Evolutionary conservation across 2,797 vertebrate species (phyloP).

Genomic region (Helarctos malayanus): DNA sequence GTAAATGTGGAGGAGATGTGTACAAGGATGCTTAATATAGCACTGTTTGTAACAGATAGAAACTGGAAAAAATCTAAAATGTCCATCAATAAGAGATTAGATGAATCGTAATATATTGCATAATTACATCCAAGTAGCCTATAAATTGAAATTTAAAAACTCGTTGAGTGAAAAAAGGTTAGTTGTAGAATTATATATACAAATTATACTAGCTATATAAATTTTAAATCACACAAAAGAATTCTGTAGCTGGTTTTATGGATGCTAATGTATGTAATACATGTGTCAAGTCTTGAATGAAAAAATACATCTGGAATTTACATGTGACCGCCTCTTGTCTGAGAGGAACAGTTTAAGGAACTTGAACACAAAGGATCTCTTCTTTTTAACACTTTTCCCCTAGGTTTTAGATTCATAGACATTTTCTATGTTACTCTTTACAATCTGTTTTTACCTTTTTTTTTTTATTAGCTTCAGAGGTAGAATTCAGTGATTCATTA

Average conservation of each 20-base stretch:
- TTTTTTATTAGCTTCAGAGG: background rate
- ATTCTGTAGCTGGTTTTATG: background rate
- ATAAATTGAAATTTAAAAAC: constrained; percentile 8
- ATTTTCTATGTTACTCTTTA: constrained; percentile 24
- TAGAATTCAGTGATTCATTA: background rate
- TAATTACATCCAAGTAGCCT: constrained; percentile 36
- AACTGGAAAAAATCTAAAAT: constrained; percentile 31
- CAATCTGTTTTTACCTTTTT: constrained; percentile 21
- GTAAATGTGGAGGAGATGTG: background rate
- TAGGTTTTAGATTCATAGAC: background rate
- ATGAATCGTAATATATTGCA: background rate
- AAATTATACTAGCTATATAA: background rate
- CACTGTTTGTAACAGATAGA: background rate
- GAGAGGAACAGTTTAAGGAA: background rate
- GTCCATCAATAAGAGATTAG: background rate
- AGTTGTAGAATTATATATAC: background rate
- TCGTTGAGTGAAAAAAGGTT: background rate
- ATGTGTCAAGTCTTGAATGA: background rate
- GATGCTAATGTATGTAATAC: background rate
- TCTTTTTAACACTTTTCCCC: background rate
- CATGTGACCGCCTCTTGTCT: background rate
- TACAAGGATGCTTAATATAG: background rate
- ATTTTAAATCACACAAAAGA: background rate
- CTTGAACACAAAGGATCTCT: background rate
- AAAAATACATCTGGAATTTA: constrained; percentile 40